A percentile compares a stretch with the other conserved stretches of the same genome.
phyloP scores from a whole-genome alignment of 2,113 vertebrate species.

The Sorex araneus region DNA sequence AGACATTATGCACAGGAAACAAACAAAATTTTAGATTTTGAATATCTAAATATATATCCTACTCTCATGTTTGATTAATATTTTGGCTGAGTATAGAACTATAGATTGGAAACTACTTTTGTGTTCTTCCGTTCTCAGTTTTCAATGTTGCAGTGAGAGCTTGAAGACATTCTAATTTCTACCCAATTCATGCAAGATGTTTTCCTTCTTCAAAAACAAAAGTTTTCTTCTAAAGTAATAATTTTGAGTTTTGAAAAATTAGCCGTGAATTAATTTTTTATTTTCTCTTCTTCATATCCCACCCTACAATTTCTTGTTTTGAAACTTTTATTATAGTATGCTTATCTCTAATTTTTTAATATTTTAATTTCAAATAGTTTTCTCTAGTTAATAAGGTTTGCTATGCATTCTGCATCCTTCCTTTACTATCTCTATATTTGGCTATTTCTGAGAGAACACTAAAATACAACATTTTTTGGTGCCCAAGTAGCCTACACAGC shows the following conservation, averaged over 20 bases:
- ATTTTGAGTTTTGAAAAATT: constrained; percentile 29
- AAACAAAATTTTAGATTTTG: constrained; percentile 24
- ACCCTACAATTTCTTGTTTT: constrained; percentile 9
- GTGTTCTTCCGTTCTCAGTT: background rate
- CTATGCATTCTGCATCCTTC: background rate
- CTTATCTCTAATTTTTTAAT: constrained; percentile 37
- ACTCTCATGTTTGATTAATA: constrained; percentile 22
- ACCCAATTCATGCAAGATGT: background rate
- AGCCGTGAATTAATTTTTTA: constrained; percentile 60
- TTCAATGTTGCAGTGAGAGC: background rate
- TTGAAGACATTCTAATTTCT: constrained; percentile 19
- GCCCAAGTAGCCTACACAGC: background rate
- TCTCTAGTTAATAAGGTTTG: background rate
- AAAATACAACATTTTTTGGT: background rate
- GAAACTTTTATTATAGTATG: background rate
- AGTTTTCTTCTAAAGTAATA: background rate
- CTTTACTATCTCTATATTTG: constrained; percentile 10
- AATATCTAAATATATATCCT: constrained; percentile 37
- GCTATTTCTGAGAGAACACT: constrained; percentile 2
- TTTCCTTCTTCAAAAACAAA: background rate
- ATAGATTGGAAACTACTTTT: background rate
- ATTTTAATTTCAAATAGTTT: background rate
- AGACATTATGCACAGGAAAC: background rate
- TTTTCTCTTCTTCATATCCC: constrained; percentile 6
- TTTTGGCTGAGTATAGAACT: background rate